A percentile compares a stretch with the other conserved stretches of the same genome.
phyloP scores from a whole-genome alignment of 2,797 vertebrate genomes.

The Sciurus carolinensis region DNA sequence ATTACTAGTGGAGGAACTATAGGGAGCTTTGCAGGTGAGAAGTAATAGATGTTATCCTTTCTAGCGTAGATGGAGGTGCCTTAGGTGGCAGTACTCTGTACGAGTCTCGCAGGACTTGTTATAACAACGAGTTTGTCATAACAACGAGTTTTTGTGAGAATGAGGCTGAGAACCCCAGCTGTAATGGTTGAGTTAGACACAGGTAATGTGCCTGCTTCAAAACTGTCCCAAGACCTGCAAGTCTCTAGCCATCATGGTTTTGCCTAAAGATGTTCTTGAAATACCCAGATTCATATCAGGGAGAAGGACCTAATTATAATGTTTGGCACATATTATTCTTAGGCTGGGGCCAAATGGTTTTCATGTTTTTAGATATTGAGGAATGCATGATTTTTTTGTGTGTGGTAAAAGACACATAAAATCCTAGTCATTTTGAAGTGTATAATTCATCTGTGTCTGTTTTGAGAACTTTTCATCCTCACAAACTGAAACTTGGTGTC shows the following conservation, averaged over 20 bases:
- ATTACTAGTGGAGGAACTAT: rapidly evolving
- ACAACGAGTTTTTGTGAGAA: not conserved
- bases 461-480: not conserved
- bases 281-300: not conserved
- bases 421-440: not conserved
- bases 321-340: not conserved
- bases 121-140: too few species aligned
- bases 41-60: not conserved
- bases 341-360: not conserved
- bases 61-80: not conserved
- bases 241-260: not conserved
- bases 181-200: not conserved
- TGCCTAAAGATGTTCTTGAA: not conserved
- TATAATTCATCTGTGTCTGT: not conserved
- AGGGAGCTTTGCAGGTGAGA: not conserved
- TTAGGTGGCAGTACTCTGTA: not conserved
- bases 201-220: not conserved
- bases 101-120: not conserved
- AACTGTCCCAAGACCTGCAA: too few species aligned
- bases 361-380: not conserved
- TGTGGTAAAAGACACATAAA: not conserved
- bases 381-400: not conserved
- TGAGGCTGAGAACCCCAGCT: not conserved
- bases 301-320: not conserved
- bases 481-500: not conserved